A percentile compares a stretch with the other conserved stretches of the same genome.
Conservation (phyloP, 37 sponge, comb jelly and placozoan genomes). For the Eunapius fragilis region DNA sequence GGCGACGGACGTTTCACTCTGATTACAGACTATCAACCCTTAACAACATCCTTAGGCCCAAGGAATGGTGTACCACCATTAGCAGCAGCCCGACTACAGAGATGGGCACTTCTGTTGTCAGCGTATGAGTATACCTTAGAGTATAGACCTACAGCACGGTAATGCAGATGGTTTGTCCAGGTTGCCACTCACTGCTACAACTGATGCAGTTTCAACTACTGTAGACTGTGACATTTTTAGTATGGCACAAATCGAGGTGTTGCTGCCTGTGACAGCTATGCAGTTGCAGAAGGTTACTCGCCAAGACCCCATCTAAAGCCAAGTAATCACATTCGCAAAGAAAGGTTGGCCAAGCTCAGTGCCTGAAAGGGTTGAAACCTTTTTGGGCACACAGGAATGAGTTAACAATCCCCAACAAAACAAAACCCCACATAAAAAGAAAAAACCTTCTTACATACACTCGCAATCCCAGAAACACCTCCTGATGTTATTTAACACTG, state of each 20-base stretch:
- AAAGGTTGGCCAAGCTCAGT: slow-evolving; percentile 47
- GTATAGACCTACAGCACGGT: slow-evolving; percentile 13
- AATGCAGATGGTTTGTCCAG: slow-evolving; percentile 67
- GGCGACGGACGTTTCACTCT: slow-evolving; percentile 28
- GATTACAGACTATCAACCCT: slow-evolving; percentile 21
- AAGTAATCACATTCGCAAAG: slow-evolving; percentile 31
- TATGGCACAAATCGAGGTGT: neutral
- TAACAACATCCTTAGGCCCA: slow-evolving; percentile 10
- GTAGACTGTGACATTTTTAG: slow-evolving; percentile 5
- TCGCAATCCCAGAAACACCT: too few species aligned
- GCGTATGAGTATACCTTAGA: slow-evolving; percentile 23
- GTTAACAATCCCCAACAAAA: neutral
- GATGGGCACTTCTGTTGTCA: slow-evolving; percentile 24
- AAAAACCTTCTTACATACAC: too few species aligned
- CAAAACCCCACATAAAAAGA: slow-evolving; percentile 36
- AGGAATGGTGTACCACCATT: slow-evolving; percentile 14
- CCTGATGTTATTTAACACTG: too few species aligned
- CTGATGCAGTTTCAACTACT: neutral
- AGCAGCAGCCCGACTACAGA: slow-evolving; percentile 42
- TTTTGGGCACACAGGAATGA: neutral
- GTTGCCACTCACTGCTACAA: slow-evolving; percentile 13
- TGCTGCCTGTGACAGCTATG: slow-evolving; percentile 23
- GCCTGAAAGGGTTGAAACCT: slow-evolving; percentile 7
- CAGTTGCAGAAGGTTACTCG: slow-evolving; percentile 20
- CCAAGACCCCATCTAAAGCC: slow-evolving; percentile 39